Evolutionary conservation across 2,797 vertebrate species (phyloP).

Genomic region (Pelochelys cantorii): DNA sequence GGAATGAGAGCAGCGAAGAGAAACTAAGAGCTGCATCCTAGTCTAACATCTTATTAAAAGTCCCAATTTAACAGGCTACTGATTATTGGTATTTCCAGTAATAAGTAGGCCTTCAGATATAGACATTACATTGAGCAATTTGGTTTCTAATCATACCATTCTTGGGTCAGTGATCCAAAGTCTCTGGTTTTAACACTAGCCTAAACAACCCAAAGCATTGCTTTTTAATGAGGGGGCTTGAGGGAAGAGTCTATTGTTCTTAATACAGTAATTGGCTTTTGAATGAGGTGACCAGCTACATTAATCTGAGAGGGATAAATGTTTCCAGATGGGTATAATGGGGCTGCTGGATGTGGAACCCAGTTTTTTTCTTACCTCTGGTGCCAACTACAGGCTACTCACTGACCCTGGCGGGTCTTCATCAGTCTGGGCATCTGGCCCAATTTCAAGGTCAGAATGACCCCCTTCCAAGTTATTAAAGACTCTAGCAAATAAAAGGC

Average conservation of each 20-base stretch:
- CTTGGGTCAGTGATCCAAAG: neutral
- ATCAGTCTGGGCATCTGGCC: neutral
- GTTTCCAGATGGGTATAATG: neutral
- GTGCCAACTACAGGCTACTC: neutral
- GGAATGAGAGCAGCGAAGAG: slow-evolving; percentile 9
- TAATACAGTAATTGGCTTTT: neutral
- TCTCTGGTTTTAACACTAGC: neutral
- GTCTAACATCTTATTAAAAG: slow-evolving; percentile 10
- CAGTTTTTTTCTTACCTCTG: neutral
- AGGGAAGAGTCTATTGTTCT: neutral
- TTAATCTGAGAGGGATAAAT: neutral
- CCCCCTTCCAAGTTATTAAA: neutral
- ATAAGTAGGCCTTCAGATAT: neutral
- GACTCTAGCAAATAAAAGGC: neutral
- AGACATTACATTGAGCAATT: neutral
- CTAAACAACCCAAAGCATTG: neutral
- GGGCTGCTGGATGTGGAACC: neutral
- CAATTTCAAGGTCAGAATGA: neutral
- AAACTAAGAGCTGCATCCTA: slow-evolving; percentile 6
- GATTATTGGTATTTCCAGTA: slow-evolving; percentile 1
- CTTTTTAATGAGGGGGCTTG: too few species aligned
- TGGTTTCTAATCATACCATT: neutral
- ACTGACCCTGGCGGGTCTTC: neutral
- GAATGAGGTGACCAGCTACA: neutral
- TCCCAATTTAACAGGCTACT: slow-evolving; percentile 6